Evolutionary conservation across 2,888 invertebrate species (phyloP), one percentile per base, ranked within the genome.

Genomic region (Drosophila affinis): DNA sequence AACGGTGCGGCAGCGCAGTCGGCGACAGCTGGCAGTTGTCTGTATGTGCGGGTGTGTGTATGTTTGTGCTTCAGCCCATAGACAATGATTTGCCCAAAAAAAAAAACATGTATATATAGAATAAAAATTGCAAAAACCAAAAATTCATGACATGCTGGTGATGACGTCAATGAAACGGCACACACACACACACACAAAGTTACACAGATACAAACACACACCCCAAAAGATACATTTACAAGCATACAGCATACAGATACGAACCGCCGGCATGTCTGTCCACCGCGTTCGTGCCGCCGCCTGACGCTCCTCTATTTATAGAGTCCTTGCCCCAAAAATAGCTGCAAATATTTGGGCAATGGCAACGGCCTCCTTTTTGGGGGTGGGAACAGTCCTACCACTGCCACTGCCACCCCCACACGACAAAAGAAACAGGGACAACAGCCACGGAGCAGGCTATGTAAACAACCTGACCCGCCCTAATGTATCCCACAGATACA

Each of bases 81-180:
- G 67, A 60, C 61, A 70, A 72, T 71, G 69, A 75, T 75, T 67
- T 78, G 79, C 44, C 76, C 71, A 65, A 69, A 68, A 51, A 4
- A 9, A 56, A 68, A 51, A 24, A 9, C 52, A 10, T 12, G 39
- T 54, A 55, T 47, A 56, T 62, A 62, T 46, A 63, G 56, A 72
- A 62, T 51, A 62, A 83, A 85, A 76, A 78, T 56, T 65, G 62
- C 78, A 47, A 65, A 81, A 21, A 69, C 46, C 62, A 63, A 55
- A 80, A 80, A 87, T 87, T 89, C 89, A 87, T 87, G 89, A 87
- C 86, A 89, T 87, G 86, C 81, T 89, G 86, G 81, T 89, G 86
- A 87, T 87, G 86, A 87, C 86, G 86, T 87, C 86, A 87, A 87
- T 87, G 86, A 70, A 64, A 55, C 74, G 12, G 64, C 73, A 76